Evolutionary conservation across 53 echinoderm and acorn worm species (phyloP).

Genomic region (Apostichopus leukothele): DNA sequence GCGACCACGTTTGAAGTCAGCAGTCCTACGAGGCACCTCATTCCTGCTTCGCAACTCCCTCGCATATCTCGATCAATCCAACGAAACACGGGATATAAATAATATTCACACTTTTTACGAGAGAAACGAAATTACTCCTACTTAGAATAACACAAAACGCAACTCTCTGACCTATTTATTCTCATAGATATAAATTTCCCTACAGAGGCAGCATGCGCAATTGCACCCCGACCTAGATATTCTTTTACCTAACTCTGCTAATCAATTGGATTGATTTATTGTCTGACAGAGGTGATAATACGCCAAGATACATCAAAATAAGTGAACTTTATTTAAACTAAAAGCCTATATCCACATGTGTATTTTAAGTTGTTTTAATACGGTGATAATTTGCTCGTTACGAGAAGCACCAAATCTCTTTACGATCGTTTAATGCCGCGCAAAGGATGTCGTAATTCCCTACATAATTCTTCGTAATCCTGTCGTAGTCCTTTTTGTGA

Average conservation of each 20-base stretch:
- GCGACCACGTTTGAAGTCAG: too few species aligned
- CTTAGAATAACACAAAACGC: constrained; percentile 33
- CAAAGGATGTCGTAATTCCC: constrained; percentile 44
- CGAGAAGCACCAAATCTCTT: constrained; percentile 38
- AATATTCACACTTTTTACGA: constrained; percentile 27
- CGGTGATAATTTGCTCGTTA: constrained; percentile 46
- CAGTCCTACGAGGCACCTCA: too few species aligned
- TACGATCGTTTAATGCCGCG: constrained; percentile 40
- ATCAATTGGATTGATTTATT: constrained; percentile 48
- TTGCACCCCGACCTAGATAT: constrained; percentile 43
- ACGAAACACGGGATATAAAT: constrained; percentile 14
- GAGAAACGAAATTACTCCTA: constrained; percentile 16
- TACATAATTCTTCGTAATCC: constrained; percentile 42
- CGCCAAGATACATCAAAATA: neutral
- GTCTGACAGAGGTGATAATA: constrained; percentile 35
- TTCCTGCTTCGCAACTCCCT: neutral
- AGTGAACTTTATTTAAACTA: constrained; percentile 32
- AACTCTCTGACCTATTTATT: constrained; percentile 37
- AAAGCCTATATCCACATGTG: constrained; percentile 29
- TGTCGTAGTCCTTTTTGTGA: constrained; percentile 20
- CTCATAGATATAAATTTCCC: constrained; percentile 37
- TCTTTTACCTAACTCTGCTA: constrained; percentile 8
- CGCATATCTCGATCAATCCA: neutral
- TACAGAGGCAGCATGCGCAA: constrained; percentile 28
- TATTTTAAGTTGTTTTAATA: constrained; percentile 38